These are phyloP conservation scores for Loripinus fragilis DNA, from an alignment of 2,888 invertebrate species.

Conservation along the genomic window DNA sequence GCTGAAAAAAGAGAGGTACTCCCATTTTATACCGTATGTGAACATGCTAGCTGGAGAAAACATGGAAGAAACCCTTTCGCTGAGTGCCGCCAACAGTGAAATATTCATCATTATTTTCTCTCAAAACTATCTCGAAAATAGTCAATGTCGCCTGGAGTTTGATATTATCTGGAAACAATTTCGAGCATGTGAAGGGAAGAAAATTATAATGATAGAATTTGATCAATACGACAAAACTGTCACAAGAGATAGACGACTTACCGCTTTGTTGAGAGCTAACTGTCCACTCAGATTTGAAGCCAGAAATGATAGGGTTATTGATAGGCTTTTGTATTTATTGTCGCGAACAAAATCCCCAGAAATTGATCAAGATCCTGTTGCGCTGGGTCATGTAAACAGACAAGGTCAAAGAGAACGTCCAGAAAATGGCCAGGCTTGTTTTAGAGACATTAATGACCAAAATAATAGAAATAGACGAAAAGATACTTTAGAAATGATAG, in stretches of 20 bases:
- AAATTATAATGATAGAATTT: neutral
- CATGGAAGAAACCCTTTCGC: neutral
- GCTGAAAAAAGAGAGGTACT: neutral
- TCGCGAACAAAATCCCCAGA: neutral
- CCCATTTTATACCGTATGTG: neutral
- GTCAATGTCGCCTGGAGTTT: neutral
- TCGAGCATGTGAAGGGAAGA: neutral
- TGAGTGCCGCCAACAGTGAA: neutral
- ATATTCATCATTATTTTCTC: neutral
- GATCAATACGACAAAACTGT: neutral
- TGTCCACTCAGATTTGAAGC: neutral
- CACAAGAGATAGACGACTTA: neutral
- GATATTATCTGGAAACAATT: neutral
- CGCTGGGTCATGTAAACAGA: too few relatives aligned
- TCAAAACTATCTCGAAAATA: neutral
- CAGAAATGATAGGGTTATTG: neutral
- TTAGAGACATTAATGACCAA: too few relatives aligned
- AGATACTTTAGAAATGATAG: too few relatives aligned
- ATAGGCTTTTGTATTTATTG: neutral
- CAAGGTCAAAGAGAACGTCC: too few relatives aligned
- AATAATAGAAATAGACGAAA: too few relatives aligned
- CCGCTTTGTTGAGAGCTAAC: neutral
- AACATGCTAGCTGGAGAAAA: neutral
- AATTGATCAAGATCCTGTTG: too few relatives aligned
- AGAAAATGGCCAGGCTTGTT: too few relatives aligned